phyloP scores from a whole-genome alignment of 2,888 invertebrate species.

The Aricia artaxerxes region DNA sequence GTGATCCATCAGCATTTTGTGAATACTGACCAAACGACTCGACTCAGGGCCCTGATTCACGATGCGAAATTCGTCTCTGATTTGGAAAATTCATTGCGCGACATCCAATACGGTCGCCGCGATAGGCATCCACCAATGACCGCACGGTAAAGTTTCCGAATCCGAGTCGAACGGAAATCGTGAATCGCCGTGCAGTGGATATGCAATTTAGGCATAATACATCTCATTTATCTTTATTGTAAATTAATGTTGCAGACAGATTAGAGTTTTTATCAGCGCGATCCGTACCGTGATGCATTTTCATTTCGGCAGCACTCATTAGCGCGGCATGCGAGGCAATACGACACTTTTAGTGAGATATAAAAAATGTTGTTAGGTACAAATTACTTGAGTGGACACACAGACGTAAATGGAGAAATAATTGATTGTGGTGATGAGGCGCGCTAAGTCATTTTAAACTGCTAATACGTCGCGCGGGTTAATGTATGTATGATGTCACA shows the following conservation, averaged over 20 bases:
- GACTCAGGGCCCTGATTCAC: too few species aligned
- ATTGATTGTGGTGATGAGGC: slow-evolving; percentile 68
- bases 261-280: not conserved
- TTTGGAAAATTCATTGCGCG: too few species aligned
- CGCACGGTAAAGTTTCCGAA: too few species aligned
- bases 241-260: not conserved
- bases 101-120: too few species aligned
- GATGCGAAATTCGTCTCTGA: too few species aligned
- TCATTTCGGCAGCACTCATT: slow-evolving; percentile 21
- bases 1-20: too few species aligned
- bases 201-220: not conserved
- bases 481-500: slow-evolving; percentile 53
- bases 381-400: slow-evolving; percentile 57
- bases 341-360: slow-evolving; percentile 20
- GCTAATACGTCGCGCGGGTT: slow-evolving; percentile 50
- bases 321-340: slow-evolving; percentile 20
- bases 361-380: slow-evolving; percentile 57
- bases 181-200: not conserved
- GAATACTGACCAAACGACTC: too few species aligned
- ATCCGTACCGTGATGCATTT: not conserved
- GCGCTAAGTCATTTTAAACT: slow-evolving; percentile 60
- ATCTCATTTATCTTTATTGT: not conserved
- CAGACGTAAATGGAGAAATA: slow-evolving; percentile 57
- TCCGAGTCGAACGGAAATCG: too few species aligned
- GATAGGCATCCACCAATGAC: too few species aligned